Conservation (phyloP, 2,797 vertebrate species). For the Balearica regulorum region DNA sequence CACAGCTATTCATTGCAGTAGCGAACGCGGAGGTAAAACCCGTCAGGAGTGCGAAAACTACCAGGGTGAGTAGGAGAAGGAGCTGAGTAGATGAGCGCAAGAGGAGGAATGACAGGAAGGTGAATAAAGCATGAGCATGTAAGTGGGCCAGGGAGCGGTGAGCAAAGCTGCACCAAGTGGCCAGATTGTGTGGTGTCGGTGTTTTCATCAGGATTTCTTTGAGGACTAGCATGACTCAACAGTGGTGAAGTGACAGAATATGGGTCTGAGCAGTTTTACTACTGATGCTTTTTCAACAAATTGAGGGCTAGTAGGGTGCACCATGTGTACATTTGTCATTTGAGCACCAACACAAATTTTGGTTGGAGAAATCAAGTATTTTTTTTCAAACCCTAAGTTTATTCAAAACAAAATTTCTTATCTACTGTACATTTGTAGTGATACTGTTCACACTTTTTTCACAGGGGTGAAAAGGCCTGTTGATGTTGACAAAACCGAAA, state of each 20-base stretch:
- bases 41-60: neutral
- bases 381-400: neutral
- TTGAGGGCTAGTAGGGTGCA: neutral
- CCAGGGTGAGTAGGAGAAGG: neutral
- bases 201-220: neutral
- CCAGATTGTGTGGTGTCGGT: rapidly evolving
- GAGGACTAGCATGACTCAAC: neutral
- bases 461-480: too few species aligned
- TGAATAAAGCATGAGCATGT: rapidly evolving
- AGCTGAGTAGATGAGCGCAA: neutral
- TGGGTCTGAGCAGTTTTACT: rapidly evolving
- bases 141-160: neutral
- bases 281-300: neutral
- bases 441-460: rapidly evolving
- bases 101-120: neutral
- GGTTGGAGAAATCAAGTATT: rapidly evolving
- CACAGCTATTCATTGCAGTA: neutral
- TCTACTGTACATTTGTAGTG: rapidly evolving
- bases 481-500: neutral
- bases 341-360: neutral
- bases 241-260: neutral
- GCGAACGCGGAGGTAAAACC: neutral
- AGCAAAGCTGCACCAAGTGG: neutral
- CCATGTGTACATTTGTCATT: rapidly evolving
- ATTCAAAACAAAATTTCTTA: neutral